Evolutionary conservation across 1,140 invertebrate genomes (phyloP), one percentile per base, ranked within the genome.

Genomic region (Drosophila seguyi): DNA sequence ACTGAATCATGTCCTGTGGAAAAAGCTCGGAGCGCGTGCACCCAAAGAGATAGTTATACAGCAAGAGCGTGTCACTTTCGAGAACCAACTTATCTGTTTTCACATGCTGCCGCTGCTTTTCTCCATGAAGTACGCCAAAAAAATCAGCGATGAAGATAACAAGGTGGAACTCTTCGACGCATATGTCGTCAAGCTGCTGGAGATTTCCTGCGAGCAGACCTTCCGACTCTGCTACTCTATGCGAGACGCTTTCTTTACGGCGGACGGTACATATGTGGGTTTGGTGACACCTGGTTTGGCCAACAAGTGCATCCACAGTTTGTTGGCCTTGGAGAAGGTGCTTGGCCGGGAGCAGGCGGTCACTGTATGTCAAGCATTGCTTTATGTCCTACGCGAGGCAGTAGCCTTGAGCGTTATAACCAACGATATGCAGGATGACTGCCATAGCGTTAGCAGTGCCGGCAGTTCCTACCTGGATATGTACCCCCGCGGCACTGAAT

Each of bases 321-420:
- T 95, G 20, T 92, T 94, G 16, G 93, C 93, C 48, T 69, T 95
- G 52, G 94, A 94, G 61, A 93, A 94, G 63, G 93, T 94, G 60
- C 88, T 95, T 31, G 93, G 94, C 52, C 93, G 95, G 82, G 95
- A 95, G 48, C 93, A 95, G 75, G 96, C 95, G 0, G 95, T 96
- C 13, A 94, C 95, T n/a, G 93, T 95, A 22, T 96, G 96, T 72
- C 96, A 96, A 93, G 94, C 94, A 1, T 90, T 96, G 52, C 95
- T 95, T 42, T 95, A 96, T 82, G 93, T 94, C 0, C 84, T 96
- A 0, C 95, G 95, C 65, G 95, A 95, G 78, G 95, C 94, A 57
- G 92, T 91, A 0, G 88, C 83, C 1, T n/a, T 83, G 36, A 87
- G 63, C 20, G 66, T 77, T 3, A 36, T 75, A 0, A 73, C 38